A percentile compares a stretch with the other conserved stretches of the same genome.
These are phyloP conservation scores for Hydrozoanthus tunicans DNA, from an alignment of 64 coral and sea anemone species.

Conservation along the genomic window DNA sequence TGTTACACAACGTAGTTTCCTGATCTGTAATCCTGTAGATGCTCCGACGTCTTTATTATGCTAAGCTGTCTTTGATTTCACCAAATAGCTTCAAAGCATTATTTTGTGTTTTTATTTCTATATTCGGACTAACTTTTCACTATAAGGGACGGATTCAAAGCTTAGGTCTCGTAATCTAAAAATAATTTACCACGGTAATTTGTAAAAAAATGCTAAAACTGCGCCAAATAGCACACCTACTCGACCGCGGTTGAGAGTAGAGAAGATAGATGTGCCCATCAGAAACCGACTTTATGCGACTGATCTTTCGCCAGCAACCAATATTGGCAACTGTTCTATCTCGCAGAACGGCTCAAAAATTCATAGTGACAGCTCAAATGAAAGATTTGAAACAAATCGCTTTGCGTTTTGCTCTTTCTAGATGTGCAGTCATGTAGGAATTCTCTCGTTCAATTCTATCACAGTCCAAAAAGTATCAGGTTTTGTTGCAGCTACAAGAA, in stretches of 20 bases:
- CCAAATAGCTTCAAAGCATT: no score
- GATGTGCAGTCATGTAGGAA: neutral
- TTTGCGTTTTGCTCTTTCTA: neutral
- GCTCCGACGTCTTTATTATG: no score
- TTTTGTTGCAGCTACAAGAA: neutral
- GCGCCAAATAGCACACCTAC: neutral
- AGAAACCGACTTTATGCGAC: neutral
- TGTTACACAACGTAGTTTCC: no score
- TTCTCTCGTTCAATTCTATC: neutral
- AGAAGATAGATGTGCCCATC: neutral
- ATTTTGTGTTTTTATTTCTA: no score
- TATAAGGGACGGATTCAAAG: no score
- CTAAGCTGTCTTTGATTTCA: no score
- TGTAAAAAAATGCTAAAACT: neutral
- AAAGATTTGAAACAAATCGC: conserved; percentile 17
- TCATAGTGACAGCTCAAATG: conserved; percentile 29
- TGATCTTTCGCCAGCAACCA: neutral
- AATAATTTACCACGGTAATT: neutral
- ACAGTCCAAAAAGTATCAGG: neutral
- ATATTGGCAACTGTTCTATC: neutral
- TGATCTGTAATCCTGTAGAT: no score
- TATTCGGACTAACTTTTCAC: no score
- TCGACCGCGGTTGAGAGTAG: neutral
- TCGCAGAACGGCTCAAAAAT: neutral
- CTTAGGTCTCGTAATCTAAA: no score